A percentile compares a stretch with the other conserved stretches of the same genome.
Evolutionary conservation across 2,797 vertebrate genomes (phyloP).

Genomic region (Neostethus bicornis): DNA sequence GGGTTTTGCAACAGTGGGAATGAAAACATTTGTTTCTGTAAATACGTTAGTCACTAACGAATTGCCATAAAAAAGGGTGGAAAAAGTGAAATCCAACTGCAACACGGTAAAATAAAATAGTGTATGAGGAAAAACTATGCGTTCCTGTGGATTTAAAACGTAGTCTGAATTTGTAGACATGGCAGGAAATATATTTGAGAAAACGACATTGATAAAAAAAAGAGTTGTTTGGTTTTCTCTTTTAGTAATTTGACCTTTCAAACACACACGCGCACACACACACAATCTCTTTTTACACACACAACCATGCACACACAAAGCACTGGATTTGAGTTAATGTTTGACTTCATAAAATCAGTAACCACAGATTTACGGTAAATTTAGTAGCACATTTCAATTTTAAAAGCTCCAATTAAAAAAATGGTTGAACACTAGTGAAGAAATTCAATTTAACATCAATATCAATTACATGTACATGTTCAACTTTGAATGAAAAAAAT

Average conservation of each 20-base stretch:
- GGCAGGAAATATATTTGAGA: neutral
- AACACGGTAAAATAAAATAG: constrained; percentile 17
- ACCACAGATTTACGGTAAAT: constrained; percentile 13
- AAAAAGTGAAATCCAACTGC: constrained; percentile 11
- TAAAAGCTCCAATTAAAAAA: neutral
- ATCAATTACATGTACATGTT: too few species aligned
- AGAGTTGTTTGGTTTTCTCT: constrained; percentile 7
- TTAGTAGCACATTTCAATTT: constrained; percentile 10
- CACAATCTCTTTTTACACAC: constrained; percentile 17
- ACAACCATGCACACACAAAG: constrained; percentile 21
- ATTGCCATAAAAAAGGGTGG: constrained; percentile 41
- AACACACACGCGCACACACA: constrained; percentile 6
- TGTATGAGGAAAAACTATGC: constrained; percentile 7
- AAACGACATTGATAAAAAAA: constrained; percentile 14
- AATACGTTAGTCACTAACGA: constrained; percentile 47
- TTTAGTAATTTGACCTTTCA: constrained; percentile 20
- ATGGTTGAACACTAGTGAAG: neutral
- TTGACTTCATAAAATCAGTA: constrained; percentile 13
- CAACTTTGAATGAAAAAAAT: constrained; percentile 27
- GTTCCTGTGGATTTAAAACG: neutral
- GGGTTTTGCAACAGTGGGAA: too few species aligned
- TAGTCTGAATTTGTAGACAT: constrained; percentile 11
- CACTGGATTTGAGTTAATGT: constrained; percentile 31
- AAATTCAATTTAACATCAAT: too few species aligned
- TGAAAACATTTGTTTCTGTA: too few species aligned